Evolutionary conservation across 1,140 invertebrate genomes (phyloP).

Genomic region (Dendrolimus punctatus): DNA sequence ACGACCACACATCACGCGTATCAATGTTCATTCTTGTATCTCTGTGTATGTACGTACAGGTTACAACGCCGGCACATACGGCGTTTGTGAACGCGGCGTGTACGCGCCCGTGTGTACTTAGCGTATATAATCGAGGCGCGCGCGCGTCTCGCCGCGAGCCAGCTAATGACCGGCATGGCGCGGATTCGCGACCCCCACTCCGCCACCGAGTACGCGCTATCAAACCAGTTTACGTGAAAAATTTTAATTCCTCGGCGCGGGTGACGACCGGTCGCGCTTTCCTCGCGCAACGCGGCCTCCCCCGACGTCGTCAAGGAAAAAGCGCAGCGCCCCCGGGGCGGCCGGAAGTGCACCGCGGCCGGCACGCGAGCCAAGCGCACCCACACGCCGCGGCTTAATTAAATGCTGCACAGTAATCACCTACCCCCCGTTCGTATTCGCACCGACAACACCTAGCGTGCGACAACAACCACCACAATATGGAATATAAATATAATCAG

Average conservation of each 20-base stretch:
- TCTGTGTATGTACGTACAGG: too few relatives aligned
- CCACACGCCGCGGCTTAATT: slow-evolving; percentile 52
- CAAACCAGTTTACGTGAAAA: slow-evolving; percentile 70
- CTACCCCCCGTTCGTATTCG: slow-evolving; percentile 27
- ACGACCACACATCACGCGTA: too few relatives aligned
- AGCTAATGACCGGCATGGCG: slow-evolving; percentile 56
- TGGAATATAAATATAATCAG: too few relatives aligned
- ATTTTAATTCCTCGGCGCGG: slow-evolving; percentile 60
- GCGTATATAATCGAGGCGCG: slow-evolving; percentile 37
- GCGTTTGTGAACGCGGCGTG: background rate
- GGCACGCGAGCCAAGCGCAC: slow-evolving; percentile 59
- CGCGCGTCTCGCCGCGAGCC: slow-evolving; percentile 51
- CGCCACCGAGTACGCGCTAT: slow-evolving; percentile 50
- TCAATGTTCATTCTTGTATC: too few relatives aligned
- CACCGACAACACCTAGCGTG: background rate
- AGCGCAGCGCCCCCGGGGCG: slow-evolving; percentile 54
- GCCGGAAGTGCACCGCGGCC: slow-evolving; percentile 58
- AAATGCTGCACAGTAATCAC: slow-evolving; percentile 48
- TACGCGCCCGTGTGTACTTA: slow-evolving; percentile 16
- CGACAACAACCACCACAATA: too few relatives aligned
- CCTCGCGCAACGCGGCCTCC: slow-evolving; percentile 41
- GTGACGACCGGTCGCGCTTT: slow-evolving; percentile 66
- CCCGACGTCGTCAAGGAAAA: slow-evolving; percentile 41
- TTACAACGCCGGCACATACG: too few relatives aligned
- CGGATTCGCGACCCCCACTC: slow-evolving; percentile 65